Evolutionary conservation across 2,888 invertebrate species (phyloP).

Genomic region (Ramazzottius varieornatus): DNA sequence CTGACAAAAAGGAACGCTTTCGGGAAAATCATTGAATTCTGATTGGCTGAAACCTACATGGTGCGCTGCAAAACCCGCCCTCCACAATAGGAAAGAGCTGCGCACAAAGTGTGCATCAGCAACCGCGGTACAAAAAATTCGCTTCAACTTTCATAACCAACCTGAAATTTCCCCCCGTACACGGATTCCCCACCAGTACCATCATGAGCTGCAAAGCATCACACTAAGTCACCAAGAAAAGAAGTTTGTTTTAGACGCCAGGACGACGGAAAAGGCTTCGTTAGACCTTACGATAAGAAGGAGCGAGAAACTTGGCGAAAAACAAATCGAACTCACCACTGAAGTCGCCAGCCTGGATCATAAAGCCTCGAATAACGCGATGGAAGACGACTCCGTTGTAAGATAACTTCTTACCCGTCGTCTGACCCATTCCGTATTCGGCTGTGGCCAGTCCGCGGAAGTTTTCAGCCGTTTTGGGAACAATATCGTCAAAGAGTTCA

Average conservation of each 20-base stretch:
- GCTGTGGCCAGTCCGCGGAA: not conserved
- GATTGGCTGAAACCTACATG: no score
- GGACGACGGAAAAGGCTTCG: no score
- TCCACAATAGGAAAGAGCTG: no score
- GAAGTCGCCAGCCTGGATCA: slow-evolving; percentile 2
- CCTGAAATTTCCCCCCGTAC: not conserved
- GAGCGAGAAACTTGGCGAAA: no score
- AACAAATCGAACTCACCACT: not conserved
- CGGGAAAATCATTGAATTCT: no score
- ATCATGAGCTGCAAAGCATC: not conserved
- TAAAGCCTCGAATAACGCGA: not conserved
- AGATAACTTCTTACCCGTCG: not conserved
- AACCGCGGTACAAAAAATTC: no score
- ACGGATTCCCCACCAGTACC: not conserved
- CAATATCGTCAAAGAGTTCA: not conserved
- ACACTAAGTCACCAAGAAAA: not conserved
- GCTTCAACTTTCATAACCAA: not conserved
- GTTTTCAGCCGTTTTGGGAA: not conserved
- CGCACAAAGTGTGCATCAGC: no score
- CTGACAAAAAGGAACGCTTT: no score
- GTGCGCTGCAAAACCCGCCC: no score
- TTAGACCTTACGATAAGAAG: no score
- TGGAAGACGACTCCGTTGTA: not conserved
- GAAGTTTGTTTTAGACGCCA: not conserved
- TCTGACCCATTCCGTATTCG: slow-evolving; percentile 4